A percentile compares a stretch with the other conserved stretches of the same genome.
Conservation (phyloP, 2,888 invertebrate genomes). For the Temnothorax unifasciatus region DNA sequence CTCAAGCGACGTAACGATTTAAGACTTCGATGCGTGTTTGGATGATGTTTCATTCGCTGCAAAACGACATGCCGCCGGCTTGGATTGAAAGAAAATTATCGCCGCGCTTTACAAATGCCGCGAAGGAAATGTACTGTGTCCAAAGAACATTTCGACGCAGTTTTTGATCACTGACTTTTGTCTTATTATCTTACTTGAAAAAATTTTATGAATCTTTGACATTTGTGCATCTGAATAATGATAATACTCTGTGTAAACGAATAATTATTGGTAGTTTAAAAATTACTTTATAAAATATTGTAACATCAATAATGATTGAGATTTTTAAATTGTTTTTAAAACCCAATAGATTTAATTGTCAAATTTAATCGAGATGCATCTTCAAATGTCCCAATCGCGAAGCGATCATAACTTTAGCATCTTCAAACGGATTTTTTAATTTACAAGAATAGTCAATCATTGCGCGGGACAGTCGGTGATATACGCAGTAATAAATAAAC, state of each 20-base stretch:
- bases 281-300: conserved; percentile 10
- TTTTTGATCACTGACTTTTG: not conserved
- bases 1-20: conserved; percentile 53
- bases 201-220: not conserved
- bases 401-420: not conserved
- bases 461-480: conserved; percentile 55
- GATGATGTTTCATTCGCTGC: conserved; percentile 53
- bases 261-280: not conserved
- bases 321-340: not conserved
- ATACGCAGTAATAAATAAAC: conserved; percentile 50
- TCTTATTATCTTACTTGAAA: not conserved
- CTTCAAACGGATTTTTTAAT: conserved; percentile 34
- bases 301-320: not conserved
- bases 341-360: not conserved
- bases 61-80: conserved; percentile 35
- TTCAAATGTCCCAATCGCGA: not conserved
- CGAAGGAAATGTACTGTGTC: not conserved
- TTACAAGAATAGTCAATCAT: conserved; percentile 40
- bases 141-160: not conserved
- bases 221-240: not conserved
- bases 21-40: conserved; percentile 43
- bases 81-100: conserved; percentile 50
- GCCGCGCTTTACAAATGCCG: conserved; percentile 44
- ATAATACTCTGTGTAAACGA: not conserved
- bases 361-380: conserved; percentile 6